Evolutionary conservation across 2,113 vertebrate genomes (phyloP), one percentile per base, ranked within the genome.

Genomic region (Lanius collurio): DNA sequence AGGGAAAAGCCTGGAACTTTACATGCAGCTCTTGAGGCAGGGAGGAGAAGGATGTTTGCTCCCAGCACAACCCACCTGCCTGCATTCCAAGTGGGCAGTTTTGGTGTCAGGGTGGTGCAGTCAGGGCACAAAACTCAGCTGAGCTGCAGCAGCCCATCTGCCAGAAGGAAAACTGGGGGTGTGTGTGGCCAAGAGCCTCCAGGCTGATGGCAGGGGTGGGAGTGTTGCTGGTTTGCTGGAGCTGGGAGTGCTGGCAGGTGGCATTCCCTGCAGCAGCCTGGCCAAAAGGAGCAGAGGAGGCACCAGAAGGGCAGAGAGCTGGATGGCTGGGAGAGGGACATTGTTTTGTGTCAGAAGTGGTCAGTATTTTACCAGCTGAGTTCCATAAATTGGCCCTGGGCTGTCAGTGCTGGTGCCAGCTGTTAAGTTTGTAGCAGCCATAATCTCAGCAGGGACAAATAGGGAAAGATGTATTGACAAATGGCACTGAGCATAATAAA

Each of bases 371-470:
- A 97, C 92, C 96, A 95, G 94, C 92, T 96, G 96, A 97, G 94
- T 81, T 95, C 94, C 80, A 88, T 94, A 97, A 97, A 97, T 96
- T 95, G 96, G 96, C 96, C 94, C 86, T 90, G 84, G 93, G 94
- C 96, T 96, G 95, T 91, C 94, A 89, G 21, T 7, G 74, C 77
- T 62, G 20, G 94, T 92, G 96, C 96, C 97, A 97, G 97, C 97
- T 97, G 97, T 95, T 97, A 92, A 95, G 95, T 96, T 96, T 53
- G 96, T 60, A 93, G 95, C 92, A 96, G 96, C 90, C 90, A 90
- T 95, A 95, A 95, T 96, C 96, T 97, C 96, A 96, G 95, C 95
- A 95, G 96, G 97, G 95, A 96, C 96, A 97, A 96, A 95, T 90
- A 92, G 94, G 95, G 80, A 60, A 97, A 94, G 96, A 96, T 96